phyloP scores from a whole-genome alignment of 2,113 vertebrate genomes.

The Pomatorhinus ruficollis region DNA sequence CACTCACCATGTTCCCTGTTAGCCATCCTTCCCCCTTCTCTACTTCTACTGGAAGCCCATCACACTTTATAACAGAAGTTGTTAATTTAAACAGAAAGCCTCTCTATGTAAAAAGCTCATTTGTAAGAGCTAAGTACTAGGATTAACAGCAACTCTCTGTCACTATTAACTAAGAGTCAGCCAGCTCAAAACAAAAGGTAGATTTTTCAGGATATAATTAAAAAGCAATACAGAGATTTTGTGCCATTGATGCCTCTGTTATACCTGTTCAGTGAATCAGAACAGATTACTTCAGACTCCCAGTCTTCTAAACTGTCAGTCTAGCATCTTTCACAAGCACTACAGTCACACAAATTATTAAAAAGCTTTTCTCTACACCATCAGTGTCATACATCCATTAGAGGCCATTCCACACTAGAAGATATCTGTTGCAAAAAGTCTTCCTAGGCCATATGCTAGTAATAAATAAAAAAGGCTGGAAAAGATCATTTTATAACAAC shows the following conservation, averaged over 20 bases:
- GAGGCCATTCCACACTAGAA: slow-evolving; percentile 43
- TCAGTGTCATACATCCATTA: slow-evolving; percentile 53
- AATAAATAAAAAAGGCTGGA: slow-evolving; percentile 48
- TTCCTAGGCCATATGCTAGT: slow-evolving; percentile 33
- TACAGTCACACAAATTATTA: slow-evolving; percentile 57
- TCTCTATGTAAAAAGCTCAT: background rate
- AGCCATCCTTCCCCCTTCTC: background rate
- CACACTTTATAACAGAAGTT: background rate
- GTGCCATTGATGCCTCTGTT: background rate
- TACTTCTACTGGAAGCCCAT: background rate
- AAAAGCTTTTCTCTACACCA: slow-evolving; percentile 38
- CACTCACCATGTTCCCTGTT: background rate
- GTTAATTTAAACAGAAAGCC: background rate
- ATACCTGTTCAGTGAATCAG: slow-evolving; percentile 33
- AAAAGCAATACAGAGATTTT: background rate
- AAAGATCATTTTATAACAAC: slow-evolving; percentile 43
- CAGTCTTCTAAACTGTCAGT: background rate
- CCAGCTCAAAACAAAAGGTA: background rate
- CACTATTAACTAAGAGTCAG: background rate
- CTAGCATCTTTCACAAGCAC: slow-evolving; percentile 19
- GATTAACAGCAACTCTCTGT: background rate
- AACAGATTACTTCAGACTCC: slow-evolving; percentile 22
- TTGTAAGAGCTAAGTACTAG: background rate
- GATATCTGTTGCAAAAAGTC: slow-evolving; percentile 35
- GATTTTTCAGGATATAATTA: background rate